phyloP scores from a whole-genome alignment of 37 sponge, comb jelly and placozoan species.

The Theonella swinhoei region DNA sequence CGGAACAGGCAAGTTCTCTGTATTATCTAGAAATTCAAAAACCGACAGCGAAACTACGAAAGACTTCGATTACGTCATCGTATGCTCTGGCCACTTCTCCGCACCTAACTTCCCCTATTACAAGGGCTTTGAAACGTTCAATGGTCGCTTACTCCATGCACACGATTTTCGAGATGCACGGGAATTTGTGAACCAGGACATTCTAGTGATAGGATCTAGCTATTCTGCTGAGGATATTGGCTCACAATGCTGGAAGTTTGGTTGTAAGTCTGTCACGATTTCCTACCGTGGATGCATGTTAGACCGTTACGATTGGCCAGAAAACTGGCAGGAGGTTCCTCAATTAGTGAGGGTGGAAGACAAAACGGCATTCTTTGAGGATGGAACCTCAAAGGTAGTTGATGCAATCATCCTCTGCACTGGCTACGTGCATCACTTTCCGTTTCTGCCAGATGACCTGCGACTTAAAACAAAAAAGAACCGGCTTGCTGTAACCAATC shows the following conservation, averaged over 20 bases:
- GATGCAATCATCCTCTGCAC: conserved; percentile 63
- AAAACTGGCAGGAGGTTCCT: conserved; percentile 11
- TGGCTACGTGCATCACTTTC: conserved; percentile 52
- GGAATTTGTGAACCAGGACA: conserved; percentile 32
- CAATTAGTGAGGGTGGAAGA: conserved; percentile 20
- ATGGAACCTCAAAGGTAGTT: conserved; percentile 14
- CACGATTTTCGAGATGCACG: conserved; percentile 61
- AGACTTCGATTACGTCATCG: conserved; percentile 48
- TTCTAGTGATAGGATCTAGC: conserved; percentile 41
- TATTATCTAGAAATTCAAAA: conserved; percentile 4
- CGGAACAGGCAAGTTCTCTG: conserved; percentile 10
- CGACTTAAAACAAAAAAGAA: conserved; percentile 22
- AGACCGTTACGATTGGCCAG: conserved; percentile 60
- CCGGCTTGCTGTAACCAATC: conserved; percentile 1
- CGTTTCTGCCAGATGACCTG: conserved; percentile 46
- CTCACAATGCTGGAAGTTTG: conserved; percentile 50
- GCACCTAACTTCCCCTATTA: conserved; percentile 41
- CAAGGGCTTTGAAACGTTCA: conserved; percentile 40
- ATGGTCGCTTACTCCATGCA: conserved; percentile 40
- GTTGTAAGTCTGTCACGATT: conserved; percentile 29
- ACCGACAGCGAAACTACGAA: background rate
- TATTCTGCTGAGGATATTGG: conserved; percentile 57
- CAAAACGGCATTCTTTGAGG: conserved; percentile 31
- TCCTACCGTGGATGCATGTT: conserved; percentile 27
- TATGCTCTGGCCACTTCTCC: conserved; percentile 61